Evolutionary conservation across 92 coral and sea anemone species (phyloP).

Genomic region (Palythoa grandis): DNA sequence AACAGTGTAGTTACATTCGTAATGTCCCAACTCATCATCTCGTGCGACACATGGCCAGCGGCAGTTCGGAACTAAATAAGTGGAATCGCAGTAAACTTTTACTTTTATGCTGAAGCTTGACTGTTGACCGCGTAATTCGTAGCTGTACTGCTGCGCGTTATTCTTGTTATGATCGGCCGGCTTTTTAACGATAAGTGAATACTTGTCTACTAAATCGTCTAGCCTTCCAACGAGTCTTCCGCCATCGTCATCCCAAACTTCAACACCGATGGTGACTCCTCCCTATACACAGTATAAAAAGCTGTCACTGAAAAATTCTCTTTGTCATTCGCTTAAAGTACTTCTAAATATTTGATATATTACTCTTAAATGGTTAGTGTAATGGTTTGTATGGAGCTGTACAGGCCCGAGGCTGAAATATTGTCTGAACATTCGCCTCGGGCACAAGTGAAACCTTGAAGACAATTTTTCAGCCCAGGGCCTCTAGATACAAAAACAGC

Average conservation of each 20-base stretch:
- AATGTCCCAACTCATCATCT: constrained; percentile 74
- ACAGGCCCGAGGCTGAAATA: too few relatives aligned
- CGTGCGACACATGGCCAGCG: constrained; percentile 66
- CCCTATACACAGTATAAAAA: neutral
- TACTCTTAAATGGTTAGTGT: neutral
- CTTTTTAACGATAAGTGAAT: constrained; percentile 55
- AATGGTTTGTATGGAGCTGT: too few relatives aligned
- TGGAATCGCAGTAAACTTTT: constrained; percentile 71
- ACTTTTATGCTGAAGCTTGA: constrained; percentile 70
- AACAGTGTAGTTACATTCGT: constrained; percentile 64
- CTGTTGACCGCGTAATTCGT: constrained; percentile 64
- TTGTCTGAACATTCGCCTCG: too few relatives aligned
- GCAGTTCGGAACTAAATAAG: constrained; percentile 79
- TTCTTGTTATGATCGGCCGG: constrained; percentile 50
- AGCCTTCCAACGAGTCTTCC: constrained; percentile 69
- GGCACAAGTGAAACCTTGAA: too few relatives aligned
- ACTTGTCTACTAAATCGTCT: constrained; percentile 83
- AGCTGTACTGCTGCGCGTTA: constrained; percentile 38
- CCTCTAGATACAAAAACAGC: too few relatives aligned
- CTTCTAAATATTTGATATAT: neutral
- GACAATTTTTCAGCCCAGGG: too few relatives aligned
- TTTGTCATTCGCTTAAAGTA: neutral
- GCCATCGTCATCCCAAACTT: constrained; percentile 92
- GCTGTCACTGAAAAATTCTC: too few relatives aligned
- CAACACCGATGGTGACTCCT: constrained; percentile 68